Percentiles rank a stretch among this genome's conserved stretches.
These are phyloP conservation scores for Plumapathes pennacea DNA, from an alignment of 92 coral and sea anemone genomes.

Conservation along the genomic window DNA sequence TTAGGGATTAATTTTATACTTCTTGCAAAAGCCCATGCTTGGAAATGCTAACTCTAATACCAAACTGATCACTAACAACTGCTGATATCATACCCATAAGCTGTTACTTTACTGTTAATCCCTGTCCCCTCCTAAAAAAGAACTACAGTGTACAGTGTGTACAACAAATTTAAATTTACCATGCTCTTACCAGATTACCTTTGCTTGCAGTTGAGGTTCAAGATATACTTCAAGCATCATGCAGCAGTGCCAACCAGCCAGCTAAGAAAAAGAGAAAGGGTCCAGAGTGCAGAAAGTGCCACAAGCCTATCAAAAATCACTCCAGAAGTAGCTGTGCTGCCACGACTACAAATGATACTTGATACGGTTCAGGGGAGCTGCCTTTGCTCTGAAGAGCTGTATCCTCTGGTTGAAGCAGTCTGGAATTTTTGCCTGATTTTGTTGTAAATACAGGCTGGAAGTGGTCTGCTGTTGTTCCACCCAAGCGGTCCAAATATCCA, in stretches of 20 bases:
- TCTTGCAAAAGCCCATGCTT: neutral
- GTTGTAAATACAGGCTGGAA: conserved; percentile 40
- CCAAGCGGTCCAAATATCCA: conserved; percentile 47
- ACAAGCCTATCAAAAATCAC: conserved; percentile 22
- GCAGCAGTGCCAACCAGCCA: conserved; percentile 16
- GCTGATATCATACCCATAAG: neutral
- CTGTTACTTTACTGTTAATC: too few relatives aligned
- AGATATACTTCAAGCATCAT: conserved; percentile 20
- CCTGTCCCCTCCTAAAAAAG: too few relatives aligned
- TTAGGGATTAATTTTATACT: conserved; percentile 1
- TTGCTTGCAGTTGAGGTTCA: conserved; percentile 27
- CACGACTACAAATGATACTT: too few relatives aligned
- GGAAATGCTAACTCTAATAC: neutral
- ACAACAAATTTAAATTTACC: neutral
- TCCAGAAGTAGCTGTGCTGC: conserved; percentile 19
- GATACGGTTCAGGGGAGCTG: conserved; percentile 3
- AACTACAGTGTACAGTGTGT: too few relatives aligned
- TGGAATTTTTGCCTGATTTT: conserved; percentile 20
- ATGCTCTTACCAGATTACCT: neutral
- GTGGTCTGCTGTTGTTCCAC: conserved; percentile 29
- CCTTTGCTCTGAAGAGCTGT: conserved; percentile 35
- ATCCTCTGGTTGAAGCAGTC: conserved; percentile 34
- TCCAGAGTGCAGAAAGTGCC: conserved; percentile 29
- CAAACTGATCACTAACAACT: too few relatives aligned
- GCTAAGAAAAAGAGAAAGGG: conserved; percentile 43